Evolutionary conservation across 2,888 invertebrate species (phyloP), one percentile per base, ranked within the genome.

Genomic region (Harpalus rubripes): DNA sequence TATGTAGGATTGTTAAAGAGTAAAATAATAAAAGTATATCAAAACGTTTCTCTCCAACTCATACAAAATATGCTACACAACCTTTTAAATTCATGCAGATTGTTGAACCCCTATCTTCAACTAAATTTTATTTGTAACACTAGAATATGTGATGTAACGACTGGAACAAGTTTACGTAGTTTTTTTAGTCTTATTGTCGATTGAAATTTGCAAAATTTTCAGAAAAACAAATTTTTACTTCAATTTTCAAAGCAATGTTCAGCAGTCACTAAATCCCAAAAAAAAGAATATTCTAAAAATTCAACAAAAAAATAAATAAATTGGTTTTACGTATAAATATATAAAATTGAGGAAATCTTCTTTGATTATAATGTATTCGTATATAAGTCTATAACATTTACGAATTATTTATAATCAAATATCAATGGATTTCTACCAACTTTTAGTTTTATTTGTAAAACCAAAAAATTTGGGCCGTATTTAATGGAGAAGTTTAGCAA

Each of bases 51-150:
- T 84, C 84, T 78, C 52, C 84, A 84, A 84, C 58, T 44, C 12
- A 84, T 84, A 84, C 84, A 84, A 84, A 78, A 84, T 84, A 84
- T 78, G 78, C 84, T 84, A 84, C 76, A 84, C 84, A 84, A 84
- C 84, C 84, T 63, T 32, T 32, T 78, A 74, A 83, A 80, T 80
- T n/a, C 63, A 84, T 84, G 74, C 74, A 65, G 52, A 81, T 52
- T 78, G 58, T 81, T 81, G 58, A 72, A 78, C 65, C 39, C 52
- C 78, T 78, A 84, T 41, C 83, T 76, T 79, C 52, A 78, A 82
- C 56, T 72, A 82, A 72, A 82, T 26, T 32, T 32, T 32, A 32
- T 32, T 68, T 82, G 16, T 72, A 82, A 74, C 39, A 82, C 52
- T 61, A 74, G 32, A 74, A 41, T 82, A 81, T 82, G 82, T 82